Base-by-base conservation (phyloP, 2,797 vertebrate genomes). In the Melanotaenia nigrans region DNA sequence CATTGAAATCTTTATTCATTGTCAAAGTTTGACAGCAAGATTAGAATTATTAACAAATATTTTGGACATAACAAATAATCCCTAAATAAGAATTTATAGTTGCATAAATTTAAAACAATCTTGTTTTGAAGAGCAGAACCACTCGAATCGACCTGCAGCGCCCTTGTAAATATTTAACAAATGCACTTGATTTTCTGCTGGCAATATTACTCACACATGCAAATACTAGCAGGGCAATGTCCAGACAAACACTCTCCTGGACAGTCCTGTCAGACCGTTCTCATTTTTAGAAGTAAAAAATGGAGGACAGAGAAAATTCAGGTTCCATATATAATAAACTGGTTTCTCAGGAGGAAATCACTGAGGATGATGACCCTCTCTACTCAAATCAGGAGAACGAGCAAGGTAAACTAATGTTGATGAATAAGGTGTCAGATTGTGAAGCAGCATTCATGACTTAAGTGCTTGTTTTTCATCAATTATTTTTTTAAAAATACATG, bases 101-200 rank as follows among this genome's bases (percentile, higher is more conserved):
- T n/a, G 3, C 49, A 58, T 24, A 33, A 35, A 12, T 56, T 38
- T 7, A 8, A 30, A 13, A 69, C 22, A 13, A 24, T 51, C 25
- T 56, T 18, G 32, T 70, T 67, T 42, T 25, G 18, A 9, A 32
- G 14, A 42, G 53, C 11, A 47, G 12, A 30, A 36, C 62, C 16
- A 33, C 9, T 54, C 28, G 1, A 71, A 47, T 55, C 62, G 5
- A n/a, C 40, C 28, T 28, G 24, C 40, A 55, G 11, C 6, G 14
- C 36, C 0, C 25, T 64, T 75, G 87, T 91, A 59, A 91, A 92
- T 92, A 64, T 88, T 90, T 91, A 89, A 91, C 90, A 67, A 63
- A 71, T 75, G 13, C 61, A 73, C 70, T 69, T 7, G 54, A 67
- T 65, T 78, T 84, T 87, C 35, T 82, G 77, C 84, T 85, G 86